phyloP scores from a whole-genome alignment of 2,113 vertebrate genomes.

The Gracilinanus agilis region DNA sequence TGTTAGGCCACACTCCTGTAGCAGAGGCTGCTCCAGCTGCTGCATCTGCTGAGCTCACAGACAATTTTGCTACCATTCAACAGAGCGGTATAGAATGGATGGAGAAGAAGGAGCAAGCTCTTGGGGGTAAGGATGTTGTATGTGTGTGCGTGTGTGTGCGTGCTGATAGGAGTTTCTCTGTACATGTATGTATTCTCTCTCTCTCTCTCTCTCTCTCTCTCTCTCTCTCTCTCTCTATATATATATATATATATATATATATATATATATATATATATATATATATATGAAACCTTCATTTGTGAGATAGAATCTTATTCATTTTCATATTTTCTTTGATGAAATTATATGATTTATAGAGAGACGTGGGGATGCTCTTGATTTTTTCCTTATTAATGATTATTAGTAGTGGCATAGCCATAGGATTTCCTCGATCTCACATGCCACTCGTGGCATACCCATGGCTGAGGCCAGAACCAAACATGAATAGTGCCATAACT shows the following conservation, averaged over 20 bases:
- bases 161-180: not conserved
- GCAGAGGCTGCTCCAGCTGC: not conserved
- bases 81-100: not conserved
- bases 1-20: not conserved
- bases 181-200: too few species aligned
- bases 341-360: not conserved
- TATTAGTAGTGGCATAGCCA: not conserved
- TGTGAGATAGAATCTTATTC: not conserved
- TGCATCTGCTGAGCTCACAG: not conserved
- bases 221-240: too few species aligned
- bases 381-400: not conserved
- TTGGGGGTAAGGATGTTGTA: not conserved
- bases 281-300: too few species aligned
- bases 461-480: not conserved
- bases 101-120: not conserved
- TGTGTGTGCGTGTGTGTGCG: rapidly evolving
- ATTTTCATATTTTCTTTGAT: not conserved
- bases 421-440: not conserved
- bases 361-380: not conserved
- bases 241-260: too few species aligned
- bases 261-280: too few species aligned
- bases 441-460: not conserved
- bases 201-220: too few species aligned
- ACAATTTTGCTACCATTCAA: not conserved
- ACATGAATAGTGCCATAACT: not conserved